A percentile compares a stretch with the other conserved stretches of the same genome.
Evolutionary conservation across 2,797 vertebrate species (phyloP).

Genomic region (Falco peregrinus): DNA sequence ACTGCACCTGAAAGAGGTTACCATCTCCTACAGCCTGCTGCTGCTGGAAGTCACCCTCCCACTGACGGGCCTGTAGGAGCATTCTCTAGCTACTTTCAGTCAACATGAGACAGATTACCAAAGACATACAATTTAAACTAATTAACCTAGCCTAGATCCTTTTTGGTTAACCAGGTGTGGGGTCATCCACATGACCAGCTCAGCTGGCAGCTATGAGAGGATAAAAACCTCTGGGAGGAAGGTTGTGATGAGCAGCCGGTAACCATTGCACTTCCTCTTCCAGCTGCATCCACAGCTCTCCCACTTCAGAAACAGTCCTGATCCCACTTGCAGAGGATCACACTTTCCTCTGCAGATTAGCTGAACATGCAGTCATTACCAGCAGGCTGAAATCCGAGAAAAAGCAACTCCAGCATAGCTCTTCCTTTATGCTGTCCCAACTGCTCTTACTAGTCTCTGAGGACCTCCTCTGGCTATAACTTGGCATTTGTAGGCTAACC

Average conservation of each 20-base stretch:
- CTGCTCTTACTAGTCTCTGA: neutral
- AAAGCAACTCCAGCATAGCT: neutral
- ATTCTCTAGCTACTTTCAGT: conserved; percentile 18
- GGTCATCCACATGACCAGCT: neutral
- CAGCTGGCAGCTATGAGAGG: conserved; percentile 18
- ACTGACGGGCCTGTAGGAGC: neutral
- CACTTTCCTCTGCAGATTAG: neutral
- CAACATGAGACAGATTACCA: conserved; percentile 11
- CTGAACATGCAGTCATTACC: neutral
- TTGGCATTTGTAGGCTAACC: neutral
- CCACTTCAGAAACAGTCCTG: neutral
- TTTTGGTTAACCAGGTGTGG: conserved; percentile 34
- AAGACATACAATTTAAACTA: conserved; percentile 15
- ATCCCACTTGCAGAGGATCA: neutral
- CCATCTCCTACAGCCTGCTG: neutral
- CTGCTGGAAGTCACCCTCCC: neutral
- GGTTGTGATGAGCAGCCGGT: conserved; percentile 5
- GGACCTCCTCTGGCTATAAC: neutral
- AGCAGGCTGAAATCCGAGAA: neutral
- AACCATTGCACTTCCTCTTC: neutral
- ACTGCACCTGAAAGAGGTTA: neutral
- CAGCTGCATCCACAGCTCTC: conserved; percentile 30
- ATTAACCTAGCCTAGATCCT: conserved; percentile 31
- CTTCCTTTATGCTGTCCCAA: neutral
- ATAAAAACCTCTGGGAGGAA: conserved; percentile 46